phyloP scores from a whole-genome alignment of 2,113 vertebrate species.

The Rallus limicola region DNA sequence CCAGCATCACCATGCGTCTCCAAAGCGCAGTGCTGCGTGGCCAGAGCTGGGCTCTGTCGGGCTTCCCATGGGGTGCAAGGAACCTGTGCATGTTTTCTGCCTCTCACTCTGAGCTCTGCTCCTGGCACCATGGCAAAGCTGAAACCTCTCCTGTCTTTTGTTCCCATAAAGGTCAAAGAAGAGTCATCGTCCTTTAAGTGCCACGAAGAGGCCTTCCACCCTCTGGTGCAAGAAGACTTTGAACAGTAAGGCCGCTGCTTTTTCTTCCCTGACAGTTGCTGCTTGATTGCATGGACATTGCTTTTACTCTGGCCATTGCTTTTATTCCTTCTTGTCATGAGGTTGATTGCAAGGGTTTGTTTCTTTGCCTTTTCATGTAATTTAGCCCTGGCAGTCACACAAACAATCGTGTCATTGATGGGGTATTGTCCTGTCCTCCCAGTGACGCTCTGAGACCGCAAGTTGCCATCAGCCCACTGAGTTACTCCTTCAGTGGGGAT shows the following conservation, averaged over 20 bases:
- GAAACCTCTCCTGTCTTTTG: conserved; percentile 16
- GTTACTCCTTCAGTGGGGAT: background rate
- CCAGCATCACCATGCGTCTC: background rate
- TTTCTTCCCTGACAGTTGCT: accelerated
- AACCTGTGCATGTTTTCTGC: background rate
- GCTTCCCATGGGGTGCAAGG: accelerated
- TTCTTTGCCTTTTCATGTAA: background rate
- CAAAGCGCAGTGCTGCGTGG: background rate
- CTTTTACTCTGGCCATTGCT: accelerated
- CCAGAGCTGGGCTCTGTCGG: background rate
- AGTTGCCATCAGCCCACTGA: background rate
- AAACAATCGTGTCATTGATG: accelerated
- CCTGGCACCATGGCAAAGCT: accelerated
- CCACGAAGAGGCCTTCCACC: conserved; percentile 19
- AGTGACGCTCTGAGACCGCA: background rate
- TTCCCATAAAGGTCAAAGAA: conserved; percentile 43
- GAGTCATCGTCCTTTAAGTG: background rate
- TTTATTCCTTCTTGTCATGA: accelerated
- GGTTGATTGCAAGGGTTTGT: background rate
- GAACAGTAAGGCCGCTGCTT: conserved; percentile 55
- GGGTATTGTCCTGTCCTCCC: background rate
- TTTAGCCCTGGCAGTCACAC: background rate
- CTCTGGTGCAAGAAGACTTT: background rate
- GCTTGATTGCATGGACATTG: background rate
- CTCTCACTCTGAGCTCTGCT: background rate